These are phyloP conservation scores for Neelides sp. DNA, from an alignment of 1,140 invertebrate genomes.

Conservation along the genomic window DNA sequence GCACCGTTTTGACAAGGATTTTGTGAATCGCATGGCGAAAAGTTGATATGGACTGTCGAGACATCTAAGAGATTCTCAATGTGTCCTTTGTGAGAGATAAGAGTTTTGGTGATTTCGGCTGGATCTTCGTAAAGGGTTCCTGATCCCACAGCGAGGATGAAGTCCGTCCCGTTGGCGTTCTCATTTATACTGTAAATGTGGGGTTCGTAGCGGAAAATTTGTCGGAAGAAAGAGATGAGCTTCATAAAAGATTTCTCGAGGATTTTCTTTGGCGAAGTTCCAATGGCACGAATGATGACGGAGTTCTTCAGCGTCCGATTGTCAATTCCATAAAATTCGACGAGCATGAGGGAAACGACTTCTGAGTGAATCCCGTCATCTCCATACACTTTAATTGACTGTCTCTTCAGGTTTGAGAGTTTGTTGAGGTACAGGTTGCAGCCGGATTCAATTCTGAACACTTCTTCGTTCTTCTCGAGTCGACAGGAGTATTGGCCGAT, in stretches of 20 bases:
- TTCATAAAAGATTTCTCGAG: conserved; percentile 57
- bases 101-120: conserved; percentile 46
- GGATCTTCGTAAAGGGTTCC: conserved; percentile 51
- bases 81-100: conserved; percentile 44
- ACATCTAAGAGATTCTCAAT: conserved; percentile 31
- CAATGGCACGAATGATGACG: conserved; percentile 57
- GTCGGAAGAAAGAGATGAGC: conserved; percentile 55
- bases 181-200: conserved; percentile 59
- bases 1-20: conserved; percentile 59
- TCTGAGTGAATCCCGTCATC: conserved; percentile 77
- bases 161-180: conserved; percentile 46
- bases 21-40: conserved; percentile 54
- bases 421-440: conserved; percentile 56
- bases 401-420: conserved; percentile 32
- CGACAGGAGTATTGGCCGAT: conserved; percentile 76
- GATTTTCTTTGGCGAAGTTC: conserved; percentile 59
- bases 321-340: conserved; percentile 65
- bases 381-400: conserved; percentile 62
- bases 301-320: conserved; percentile 72
- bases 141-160: conserved; percentile 50
- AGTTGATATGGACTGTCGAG: conserved; percentile 41
- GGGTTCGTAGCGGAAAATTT: conserved; percentile 41
- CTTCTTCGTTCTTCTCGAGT: conserved; percentile 46
- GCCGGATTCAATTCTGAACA: conserved; percentile 56
- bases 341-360: conserved; percentile 66